Evolutionary conservation across 2,888 invertebrate species (phyloP).

Genomic region (Hydrotaea cyrtoneurina): DNA sequence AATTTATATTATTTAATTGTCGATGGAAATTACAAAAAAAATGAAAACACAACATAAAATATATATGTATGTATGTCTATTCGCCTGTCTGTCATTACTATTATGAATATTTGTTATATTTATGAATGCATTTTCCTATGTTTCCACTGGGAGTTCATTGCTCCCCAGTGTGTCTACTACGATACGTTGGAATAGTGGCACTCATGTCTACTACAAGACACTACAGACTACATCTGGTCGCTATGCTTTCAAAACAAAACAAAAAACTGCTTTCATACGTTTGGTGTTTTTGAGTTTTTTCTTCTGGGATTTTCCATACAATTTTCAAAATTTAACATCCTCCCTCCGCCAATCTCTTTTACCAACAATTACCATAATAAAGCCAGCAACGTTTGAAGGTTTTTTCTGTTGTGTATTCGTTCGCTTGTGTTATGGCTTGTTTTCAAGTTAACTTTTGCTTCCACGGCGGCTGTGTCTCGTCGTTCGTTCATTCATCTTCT

Average conservation of each 20-base stretch:
- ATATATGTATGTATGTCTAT: not conserved
- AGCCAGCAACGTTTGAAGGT: not conserved
- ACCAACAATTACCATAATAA: conserved; percentile 9
- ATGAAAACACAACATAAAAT: not conserved
- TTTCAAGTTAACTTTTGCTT: conserved; percentile 19
- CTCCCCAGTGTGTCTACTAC: not conserved
- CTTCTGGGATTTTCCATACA: conserved; percentile 42
- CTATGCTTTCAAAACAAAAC: not conserved
- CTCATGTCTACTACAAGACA: not conserved
- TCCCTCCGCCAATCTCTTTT: not conserved
- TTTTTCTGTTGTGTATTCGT: not conserved
- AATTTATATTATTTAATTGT: not conserved
- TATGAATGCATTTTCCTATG: not conserved
- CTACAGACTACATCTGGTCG: not conserved
- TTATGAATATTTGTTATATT: not conserved
- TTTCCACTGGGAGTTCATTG: conserved; percentile 15
- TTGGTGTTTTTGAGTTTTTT: conserved; percentile 4
- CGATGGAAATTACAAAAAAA: not conserved
- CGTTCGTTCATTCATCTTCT: not conserved
- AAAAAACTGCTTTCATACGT: not conserved
- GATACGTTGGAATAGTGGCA: not conserved
- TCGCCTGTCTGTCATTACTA: not conserved
- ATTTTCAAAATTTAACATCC: conserved; percentile 29
- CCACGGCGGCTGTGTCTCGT: not conserved
- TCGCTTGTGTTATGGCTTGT: not conserved